Conservation (phyloP, 2,888 invertebrate genomes). For the Parascotia fuliginaria region DNA sequence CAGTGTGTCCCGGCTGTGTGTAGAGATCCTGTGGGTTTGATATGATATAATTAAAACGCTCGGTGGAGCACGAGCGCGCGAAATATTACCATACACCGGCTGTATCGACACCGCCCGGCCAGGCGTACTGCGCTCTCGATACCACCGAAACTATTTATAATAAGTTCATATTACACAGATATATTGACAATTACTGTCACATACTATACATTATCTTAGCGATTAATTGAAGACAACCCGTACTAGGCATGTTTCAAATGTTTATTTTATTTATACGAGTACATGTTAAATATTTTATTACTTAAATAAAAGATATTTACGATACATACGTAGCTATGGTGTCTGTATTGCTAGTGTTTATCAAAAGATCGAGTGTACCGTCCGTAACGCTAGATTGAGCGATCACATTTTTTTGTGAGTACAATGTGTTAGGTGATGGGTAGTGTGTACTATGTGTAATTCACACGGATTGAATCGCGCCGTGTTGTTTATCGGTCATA, state of each 20-base stretch:
- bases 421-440: too few species aligned
- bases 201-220: too few species aligned
- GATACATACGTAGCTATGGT: neutral
- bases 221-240: too few species aligned
- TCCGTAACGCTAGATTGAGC: constrained; percentile 15
- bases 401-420: constrained; percentile 6
- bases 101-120: constrained; percentile 23
- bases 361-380: neutral
- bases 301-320: too few species aligned
- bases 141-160: constrained; percentile 16
- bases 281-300: too few species aligned
- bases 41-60: constrained; percentile 77
- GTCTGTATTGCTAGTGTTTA: neutral
- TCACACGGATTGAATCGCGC: constrained; percentile 9
- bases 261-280: too few species aligned
- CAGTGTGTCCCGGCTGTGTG: constrained; percentile 21
- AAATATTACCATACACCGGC: constrained; percentile 75
- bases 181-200: neutral
- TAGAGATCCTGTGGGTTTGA: constrained; percentile 57
- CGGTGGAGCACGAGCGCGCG: constrained; percentile 70
- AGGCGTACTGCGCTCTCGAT: neutral
- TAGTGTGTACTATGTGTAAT: constrained; percentile 1
- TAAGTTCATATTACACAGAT: neutral
- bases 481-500: constrained; percentile 5
- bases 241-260: too few species aligned